A percentile compares a stretch with the other conserved stretches of the same genome.
Conservation (phyloP, 2,888 invertebrate genomes). For the Eueremaeus valkanovi region DNA sequence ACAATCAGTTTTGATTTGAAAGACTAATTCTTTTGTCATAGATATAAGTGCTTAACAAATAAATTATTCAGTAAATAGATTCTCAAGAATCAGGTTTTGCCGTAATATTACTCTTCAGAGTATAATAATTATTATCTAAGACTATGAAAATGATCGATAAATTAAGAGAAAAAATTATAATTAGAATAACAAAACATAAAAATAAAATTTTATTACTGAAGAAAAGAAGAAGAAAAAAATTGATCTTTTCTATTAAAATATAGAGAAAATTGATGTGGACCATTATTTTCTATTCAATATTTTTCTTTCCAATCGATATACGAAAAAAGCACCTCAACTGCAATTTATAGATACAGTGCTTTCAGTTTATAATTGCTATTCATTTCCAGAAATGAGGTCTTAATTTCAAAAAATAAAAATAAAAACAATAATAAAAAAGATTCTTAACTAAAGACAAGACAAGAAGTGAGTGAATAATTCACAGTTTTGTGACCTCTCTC, state of each 20-base stretch:
- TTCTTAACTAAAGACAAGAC: neutral
- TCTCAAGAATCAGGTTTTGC: neutral
- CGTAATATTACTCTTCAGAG: neutral
- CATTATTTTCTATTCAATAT: no score
- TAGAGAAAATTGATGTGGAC: no score
- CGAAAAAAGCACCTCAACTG: no score
- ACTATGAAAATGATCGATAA: constrained; percentile 3
- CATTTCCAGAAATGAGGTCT: neutral
- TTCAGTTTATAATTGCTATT: neutral
- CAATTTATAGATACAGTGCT: no score
- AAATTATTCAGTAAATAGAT: neutral
- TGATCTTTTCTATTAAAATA: no score
- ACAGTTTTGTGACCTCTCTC: neutral
- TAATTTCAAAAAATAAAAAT: neutral
- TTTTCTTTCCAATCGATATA: neutral
- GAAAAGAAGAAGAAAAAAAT: no score
- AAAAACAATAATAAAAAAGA: neutral
- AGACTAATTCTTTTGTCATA: no score
- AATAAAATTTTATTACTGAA: neutral
- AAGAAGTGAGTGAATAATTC: neutral
- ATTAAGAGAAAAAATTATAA: neutral
- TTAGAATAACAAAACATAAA: neutral
- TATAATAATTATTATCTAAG: neutral
- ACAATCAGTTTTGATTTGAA: no score
- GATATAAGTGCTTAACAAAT: no score